These are phyloP conservation scores for Hyposoter didymator DNA, from an alignment of 2,888 invertebrate species.

Conservation along the genomic window DNA sequence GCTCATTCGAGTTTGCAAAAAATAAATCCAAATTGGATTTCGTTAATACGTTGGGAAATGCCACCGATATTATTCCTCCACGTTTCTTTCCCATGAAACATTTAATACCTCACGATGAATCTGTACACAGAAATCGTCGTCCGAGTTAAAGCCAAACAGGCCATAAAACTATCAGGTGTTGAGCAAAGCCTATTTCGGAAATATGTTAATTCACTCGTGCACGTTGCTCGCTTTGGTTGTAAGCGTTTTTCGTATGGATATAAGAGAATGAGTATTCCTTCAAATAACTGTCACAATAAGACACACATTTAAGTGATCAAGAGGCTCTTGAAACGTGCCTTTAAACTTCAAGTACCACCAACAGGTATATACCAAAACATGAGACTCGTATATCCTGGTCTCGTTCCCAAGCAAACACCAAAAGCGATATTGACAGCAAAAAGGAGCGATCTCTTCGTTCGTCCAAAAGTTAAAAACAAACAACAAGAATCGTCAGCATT, in stretches of 20 bases:
- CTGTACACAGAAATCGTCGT: background rate
- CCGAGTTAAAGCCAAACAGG: background rate
- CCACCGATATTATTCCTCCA: background rate
- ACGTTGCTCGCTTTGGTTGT: background rate
- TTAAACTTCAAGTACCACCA: background rate
- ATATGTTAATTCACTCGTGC: background rate
- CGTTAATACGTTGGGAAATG: background rate
- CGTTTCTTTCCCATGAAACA: background rate
- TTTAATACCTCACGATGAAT: background rate
- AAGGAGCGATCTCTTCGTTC: background rate
- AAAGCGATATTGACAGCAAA: constrained; percentile 52
- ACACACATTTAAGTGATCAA: constrained; percentile 57
- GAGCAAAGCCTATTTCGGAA: background rate
- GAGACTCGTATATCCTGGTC: background rate
- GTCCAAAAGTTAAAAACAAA: background rate
- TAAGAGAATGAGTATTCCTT: constrained; percentile 3
- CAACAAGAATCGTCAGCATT: background rate
- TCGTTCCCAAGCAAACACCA: constrained; percentile 49
- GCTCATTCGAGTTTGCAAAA: background rate
- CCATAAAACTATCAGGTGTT: background rate
- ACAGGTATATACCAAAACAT: background rate
- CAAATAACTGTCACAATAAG: constrained; percentile 27
- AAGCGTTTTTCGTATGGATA: background rate
- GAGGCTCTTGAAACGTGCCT: constrained; percentile 6
- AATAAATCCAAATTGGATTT: background rate